These are phyloP conservation scores for Pogonomyrmex barbatus DNA, from an alignment of 1,140 invertebrate species.

Conservation along the genomic window DNA sequence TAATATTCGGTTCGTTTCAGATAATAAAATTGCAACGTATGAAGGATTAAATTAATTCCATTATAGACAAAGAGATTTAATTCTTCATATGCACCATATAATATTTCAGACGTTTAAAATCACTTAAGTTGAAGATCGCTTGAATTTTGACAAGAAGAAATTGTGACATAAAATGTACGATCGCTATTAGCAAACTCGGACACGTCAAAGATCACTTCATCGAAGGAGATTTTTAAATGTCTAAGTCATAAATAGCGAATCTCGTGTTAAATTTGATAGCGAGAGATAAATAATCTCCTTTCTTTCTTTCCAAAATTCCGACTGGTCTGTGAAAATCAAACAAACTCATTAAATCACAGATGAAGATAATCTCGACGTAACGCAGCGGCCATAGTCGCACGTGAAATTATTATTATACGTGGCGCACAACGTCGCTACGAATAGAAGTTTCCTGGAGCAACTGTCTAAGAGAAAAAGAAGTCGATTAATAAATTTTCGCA, in stretches of 20 bases:
- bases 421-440: slow-evolving; percentile 73
- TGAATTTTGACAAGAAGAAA: not conserved
- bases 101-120: not conserved
- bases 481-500: slow-evolving; percentile 69
- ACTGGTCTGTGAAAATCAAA: not conserved
- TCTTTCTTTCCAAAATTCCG: not conserved
- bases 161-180: slow-evolving; percentile 6
- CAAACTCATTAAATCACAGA: not conserved
- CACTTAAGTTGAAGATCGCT: not conserved
- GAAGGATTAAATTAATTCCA: not conserved
- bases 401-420: slow-evolving; percentile 69
- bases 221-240: not conserved
- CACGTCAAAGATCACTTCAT: slow-evolving; percentile 36
- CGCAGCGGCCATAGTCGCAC: slow-evolving; percentile 13
- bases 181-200: slow-evolving; percentile 30
- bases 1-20: not conserved
- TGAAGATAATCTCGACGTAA: slow-evolving; percentile 66
- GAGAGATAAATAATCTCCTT: not conserved
- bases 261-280: not conserved
- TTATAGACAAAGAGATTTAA: not conserved
- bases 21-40: not conserved
- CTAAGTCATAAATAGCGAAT: not conserved
- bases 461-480: slow-evolving; percentile 70
- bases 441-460: slow-evolving; percentile 79
- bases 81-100: not conserved